A percentile compares a stretch with the other conserved stretches of the same genome.
Evolutionary conservation across 1,140 invertebrate genomes (phyloP).

Genomic region (Lordiphosa mommai): DNA sequence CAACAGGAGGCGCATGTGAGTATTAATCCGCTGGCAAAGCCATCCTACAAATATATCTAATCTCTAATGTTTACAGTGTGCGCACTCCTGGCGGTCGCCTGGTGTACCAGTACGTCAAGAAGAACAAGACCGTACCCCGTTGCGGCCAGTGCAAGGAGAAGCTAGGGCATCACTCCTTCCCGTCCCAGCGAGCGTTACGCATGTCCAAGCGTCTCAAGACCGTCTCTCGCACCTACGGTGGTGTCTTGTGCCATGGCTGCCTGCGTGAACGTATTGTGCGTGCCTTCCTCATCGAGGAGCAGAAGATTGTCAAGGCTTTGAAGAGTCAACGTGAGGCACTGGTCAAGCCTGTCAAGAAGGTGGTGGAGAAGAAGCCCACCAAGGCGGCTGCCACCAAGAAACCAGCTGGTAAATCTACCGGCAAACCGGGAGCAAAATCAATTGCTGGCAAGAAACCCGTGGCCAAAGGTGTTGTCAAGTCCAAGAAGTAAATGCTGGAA

Average conservation of each 20-base stretch:
- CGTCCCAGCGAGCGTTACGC: slow-evolving; percentile 93
- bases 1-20: slow-evolving; percentile 96
- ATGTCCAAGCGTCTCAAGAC: slow-evolving; percentile 96
- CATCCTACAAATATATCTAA: not conserved
- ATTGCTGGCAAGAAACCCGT: slow-evolving; percentile 64
- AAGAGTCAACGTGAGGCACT: slow-evolving; percentile 90
- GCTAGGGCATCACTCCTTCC: slow-evolving; percentile 95
- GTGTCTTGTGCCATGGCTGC: slow-evolving; percentile 97
- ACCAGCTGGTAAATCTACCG: slow-evolving; percentile 46
- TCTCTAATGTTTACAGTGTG: slow-evolving; percentile 83
- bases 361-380: slow-evolving; percentile 52
- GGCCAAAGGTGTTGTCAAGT: slow-evolving; percentile 63
- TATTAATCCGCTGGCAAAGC: not conserved
- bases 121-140: slow-evolving; percentile 95
- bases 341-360: slow-evolving; percentile 71
- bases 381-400: slow-evolving; percentile 44
- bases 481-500: slow-evolving; percentile 67
- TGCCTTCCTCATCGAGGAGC: slow-evolving; percentile 98
- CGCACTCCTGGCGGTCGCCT: slow-evolving; percentile 97
- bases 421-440: slow-evolving; percentile 51
- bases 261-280: slow-evolving; percentile 97
- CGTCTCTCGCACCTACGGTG: slow-evolving; percentile 97
- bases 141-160: slow-evolving; percentile 98
- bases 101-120: slow-evolving; percentile 98
- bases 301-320: slow-evolving; percentile 97